Evolutionary conservation across 2,888 invertebrate genomes (phyloP).

Genomic region (Volucella inanis): DNA sequence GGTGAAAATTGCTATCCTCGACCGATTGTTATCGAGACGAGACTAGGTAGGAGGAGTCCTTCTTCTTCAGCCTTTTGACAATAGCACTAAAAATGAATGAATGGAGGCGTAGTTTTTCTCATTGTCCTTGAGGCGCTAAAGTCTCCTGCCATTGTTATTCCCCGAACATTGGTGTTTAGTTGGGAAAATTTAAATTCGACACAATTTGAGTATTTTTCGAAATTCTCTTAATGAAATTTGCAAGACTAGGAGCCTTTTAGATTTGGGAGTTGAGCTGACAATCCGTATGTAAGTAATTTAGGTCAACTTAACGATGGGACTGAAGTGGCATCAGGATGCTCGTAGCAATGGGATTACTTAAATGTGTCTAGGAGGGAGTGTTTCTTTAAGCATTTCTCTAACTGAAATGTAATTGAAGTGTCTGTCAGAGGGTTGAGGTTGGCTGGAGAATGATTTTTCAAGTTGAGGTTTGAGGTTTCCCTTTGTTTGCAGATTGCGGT

Average conservation of each 20-base stretch:
- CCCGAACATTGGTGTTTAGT: not conserved
- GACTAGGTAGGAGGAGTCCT: conserved; percentile 38
- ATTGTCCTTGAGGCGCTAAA: too few species aligned
- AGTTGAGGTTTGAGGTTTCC: conserved; percentile 16
- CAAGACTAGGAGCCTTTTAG: not conserved
- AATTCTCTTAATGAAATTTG: conserved; percentile 57
- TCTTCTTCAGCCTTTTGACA: conserved; percentile 8
- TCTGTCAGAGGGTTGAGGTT: conserved; percentile 32
- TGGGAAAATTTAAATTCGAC: conserved; percentile 44
- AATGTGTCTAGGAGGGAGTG: conserved; percentile 54
- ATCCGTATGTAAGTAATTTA: conserved; percentile 54
- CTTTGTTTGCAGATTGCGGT: conserved; percentile 60
- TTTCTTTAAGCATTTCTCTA: conserved; percentile 51
- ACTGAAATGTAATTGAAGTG: conserved; percentile 58
- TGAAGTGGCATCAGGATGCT: conserved; percentile 3
- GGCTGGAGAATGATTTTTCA: not conserved
- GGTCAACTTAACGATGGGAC: conserved; percentile 30
- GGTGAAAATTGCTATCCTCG: conserved; percentile 61
- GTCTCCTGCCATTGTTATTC: too few species aligned
- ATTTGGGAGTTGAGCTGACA: conserved; percentile 3
- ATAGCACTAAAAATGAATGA: not conserved
- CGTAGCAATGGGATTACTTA: conserved; percentile 51
- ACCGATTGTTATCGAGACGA: conserved; percentile 58
- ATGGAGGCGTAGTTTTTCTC: conserved; percentile 1
- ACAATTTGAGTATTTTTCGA: conserved; percentile 40